These are phyloP conservation scores for Ypsolopha scabrella DNA, from an alignment of 2,888 invertebrate species.

Conservation along the genomic window DNA sequence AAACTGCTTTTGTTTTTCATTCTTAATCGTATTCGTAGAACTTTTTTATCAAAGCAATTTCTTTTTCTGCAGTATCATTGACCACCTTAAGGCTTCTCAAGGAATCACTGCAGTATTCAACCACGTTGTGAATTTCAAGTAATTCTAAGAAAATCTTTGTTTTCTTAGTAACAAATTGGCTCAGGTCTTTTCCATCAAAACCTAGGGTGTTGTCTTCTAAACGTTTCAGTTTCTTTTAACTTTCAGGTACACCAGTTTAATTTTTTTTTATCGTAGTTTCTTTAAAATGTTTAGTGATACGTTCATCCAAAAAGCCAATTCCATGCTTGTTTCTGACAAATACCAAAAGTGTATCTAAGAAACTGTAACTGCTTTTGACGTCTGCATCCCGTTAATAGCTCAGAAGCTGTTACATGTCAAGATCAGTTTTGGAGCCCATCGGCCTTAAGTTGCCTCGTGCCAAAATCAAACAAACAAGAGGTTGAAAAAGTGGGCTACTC, in stretches of 20 bases:
- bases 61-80: background rate
- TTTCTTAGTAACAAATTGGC: background rate
- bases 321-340: background rate
- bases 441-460: too few relatives aligned
- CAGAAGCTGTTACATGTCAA: too few relatives aligned
- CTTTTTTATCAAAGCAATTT: background rate
- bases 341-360: too few relatives aligned
- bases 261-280: too few relatives aligned
- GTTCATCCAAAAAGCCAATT: background rate
- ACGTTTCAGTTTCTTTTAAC: background rate
- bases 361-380: too few relatives aligned
- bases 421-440: too few relatives aligned
- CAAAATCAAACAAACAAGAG: too few relatives aligned
- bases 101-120: background rate
- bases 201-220: background rate
- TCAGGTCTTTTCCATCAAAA: background rate
- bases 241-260: background rate
- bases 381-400: too few relatives aligned
- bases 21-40: background rate
- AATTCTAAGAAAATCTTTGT: background rate
- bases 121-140: background rate
- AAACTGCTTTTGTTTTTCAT: constrained; percentile 2
- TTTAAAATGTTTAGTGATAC: too few relatives aligned
- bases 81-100: background rate
- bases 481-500: too few relatives aligned